Evolutionary conservation across 1,140 invertebrate genomes (phyloP).

Genomic region (Pseudomyrmex sp.): DNA sequence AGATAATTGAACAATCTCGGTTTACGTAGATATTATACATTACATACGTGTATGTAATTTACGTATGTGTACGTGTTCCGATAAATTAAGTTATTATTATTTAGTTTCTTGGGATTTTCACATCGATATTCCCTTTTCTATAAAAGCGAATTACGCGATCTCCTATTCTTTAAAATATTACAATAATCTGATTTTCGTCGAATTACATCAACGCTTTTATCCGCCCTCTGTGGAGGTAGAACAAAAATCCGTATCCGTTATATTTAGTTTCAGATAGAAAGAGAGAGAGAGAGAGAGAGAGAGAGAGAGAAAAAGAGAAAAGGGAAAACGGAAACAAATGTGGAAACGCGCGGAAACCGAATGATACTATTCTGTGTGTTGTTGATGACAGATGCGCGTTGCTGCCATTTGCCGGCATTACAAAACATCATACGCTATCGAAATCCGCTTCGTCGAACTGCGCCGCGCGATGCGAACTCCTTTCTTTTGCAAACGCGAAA

Average conservation of each 20-base stretch:
- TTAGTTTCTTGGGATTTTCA: background rate
- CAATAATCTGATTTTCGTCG: slow-evolving; percentile 23
- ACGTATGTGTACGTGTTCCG: too few relatives aligned
- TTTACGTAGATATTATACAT: background rate
- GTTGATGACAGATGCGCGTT: slow-evolving; percentile 47
- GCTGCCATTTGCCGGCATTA: slow-evolving; percentile 43
- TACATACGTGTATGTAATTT: too few relatives aligned
- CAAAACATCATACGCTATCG: slow-evolving; percentile 45
- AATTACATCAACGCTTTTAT: slow-evolving; percentile 54
- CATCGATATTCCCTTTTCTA: background rate
- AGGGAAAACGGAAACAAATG: background rate
- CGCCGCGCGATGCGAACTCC: slow-evolving; percentile 27
- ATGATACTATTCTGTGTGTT: slow-evolving; percentile 37
- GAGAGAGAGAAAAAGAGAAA: too few relatives aligned
- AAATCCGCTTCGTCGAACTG: slow-evolving; percentile 46
- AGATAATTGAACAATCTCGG: slow-evolving; percentile 15
- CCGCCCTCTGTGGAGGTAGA: slow-evolving; percentile 11
- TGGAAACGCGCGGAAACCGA: slow-evolving; percentile 37
- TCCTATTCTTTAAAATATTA: slow-evolving; percentile 10
- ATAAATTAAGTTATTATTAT: background rate
- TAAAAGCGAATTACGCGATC: background rate
- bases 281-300: background rate
- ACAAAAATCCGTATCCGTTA: slow-evolving; percentile 44
- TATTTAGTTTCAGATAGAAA: slow-evolving; percentile 46
- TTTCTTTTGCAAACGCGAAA: slow-evolving; percentile 42